Conservation (phyloP, 1,140 invertebrate species). For the Leptinotarsa texana region DNA sequence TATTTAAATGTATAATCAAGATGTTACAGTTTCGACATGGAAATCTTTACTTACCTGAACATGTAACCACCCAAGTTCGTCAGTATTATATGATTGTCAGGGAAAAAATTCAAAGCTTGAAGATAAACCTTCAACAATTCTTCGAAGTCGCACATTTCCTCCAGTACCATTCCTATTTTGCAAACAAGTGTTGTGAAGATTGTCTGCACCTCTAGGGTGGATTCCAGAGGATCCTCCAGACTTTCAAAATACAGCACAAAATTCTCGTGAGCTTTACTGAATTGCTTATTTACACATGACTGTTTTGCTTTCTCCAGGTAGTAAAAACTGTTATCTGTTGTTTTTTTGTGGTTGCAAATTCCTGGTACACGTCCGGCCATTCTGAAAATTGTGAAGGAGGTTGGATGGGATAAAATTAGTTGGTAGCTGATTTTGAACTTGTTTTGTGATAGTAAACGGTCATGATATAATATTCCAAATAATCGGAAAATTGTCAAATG, state of each 20-base stretch:
- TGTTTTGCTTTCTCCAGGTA: constrained; percentile 39
- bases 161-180: constrained; percentile 35
- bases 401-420: neutral
- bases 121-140: constrained; percentile 44
- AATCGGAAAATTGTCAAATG: neutral
- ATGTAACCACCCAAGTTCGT: constrained; percentile 46
- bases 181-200: constrained; percentile 36
- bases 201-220: constrained; percentile 32
- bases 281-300: constrained; percentile 34
- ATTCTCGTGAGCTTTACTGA: constrained; percentile 36
- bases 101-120: constrained; percentile 43
- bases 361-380: constrained; percentile 19
- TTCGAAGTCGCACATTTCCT: constrained; percentile 35
- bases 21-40: neutral
- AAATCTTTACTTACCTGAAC: constrained; percentile 37
- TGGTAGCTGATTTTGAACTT: neutral
- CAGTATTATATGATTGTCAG: constrained; percentile 41
- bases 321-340: constrained; percentile 32
- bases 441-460: neutral
- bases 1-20: too few species aligned
- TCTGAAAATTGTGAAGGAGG: neutral
- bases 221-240: constrained; percentile 33
- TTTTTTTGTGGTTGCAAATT: constrained; percentile 8
- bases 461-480: neutral
- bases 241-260: constrained; percentile 42